phyloP scores from a whole-genome alignment of 2,888 invertebrate genomes.

The Erebia aethiops region DNA sequence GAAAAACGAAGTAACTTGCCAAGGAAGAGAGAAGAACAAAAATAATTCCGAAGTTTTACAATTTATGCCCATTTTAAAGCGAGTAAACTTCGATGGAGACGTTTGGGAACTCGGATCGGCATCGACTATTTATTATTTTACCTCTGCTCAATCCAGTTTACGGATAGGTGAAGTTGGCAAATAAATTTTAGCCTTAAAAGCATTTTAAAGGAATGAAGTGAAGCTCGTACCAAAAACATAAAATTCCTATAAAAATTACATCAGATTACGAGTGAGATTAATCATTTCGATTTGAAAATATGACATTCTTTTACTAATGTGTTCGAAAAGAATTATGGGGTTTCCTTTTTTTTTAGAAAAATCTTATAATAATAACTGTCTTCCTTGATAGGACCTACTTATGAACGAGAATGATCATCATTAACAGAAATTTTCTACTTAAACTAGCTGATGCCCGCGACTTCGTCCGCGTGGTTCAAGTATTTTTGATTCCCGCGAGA shows the following conservation, averaged over 20 bases:
- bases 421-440: background rate
- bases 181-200: conserved; percentile 1
- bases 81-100: conserved; percentile 18
- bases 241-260: background rate
- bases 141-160: conserved; percentile 7
- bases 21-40: conserved; percentile 58
- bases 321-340: too few species aligned
- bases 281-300: too few species aligned
- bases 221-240: background rate
- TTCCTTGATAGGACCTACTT: too few species aligned
- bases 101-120: conserved; percentile 16
- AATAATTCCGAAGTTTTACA: conserved; percentile 76
- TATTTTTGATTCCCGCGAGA: too few species aligned
- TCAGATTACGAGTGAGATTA: too few species aligned
- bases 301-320: too few species aligned
- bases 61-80: conserved; percentile 72
- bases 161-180: conserved; percentile 10
- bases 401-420: background rate
- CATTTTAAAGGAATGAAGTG: background rate
- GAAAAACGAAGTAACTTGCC: conserved; percentile 73
- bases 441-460: too few species aligned
- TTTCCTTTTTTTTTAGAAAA: too few species aligned
- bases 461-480: too few species aligned
- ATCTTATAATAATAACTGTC: too few species aligned
- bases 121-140: conserved; percentile 25